Evolutionary conservation across 2,888 invertebrate species (phyloP).

Genomic region (Diaperis boleti): DNA sequence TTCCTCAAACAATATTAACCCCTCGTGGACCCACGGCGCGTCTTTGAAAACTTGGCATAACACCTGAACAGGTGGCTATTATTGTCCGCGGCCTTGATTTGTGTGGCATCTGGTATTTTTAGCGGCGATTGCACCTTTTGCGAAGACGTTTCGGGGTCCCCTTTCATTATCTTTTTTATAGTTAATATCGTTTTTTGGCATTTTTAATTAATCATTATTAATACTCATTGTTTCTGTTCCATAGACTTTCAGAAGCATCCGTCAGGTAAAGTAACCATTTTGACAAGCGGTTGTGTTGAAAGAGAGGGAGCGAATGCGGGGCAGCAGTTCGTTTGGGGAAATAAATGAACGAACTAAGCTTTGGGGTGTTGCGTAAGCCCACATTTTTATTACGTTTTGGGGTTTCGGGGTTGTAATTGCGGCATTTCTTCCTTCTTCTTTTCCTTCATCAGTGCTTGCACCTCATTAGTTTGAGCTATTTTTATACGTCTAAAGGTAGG

Average conservation of each 20-base stretch:
- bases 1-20: not conserved
- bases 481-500: not conserved
- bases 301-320: slow-evolving; percentile 30
- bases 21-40: not conserved
- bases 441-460: not conserved
- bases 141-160: slow-evolving; percentile 24
- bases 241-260: slow-evolving; percentile 57
- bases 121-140: not conserved
- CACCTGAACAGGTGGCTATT: slow-evolving; percentile 27
- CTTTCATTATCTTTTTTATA: not conserved
- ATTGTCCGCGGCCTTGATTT: slow-evolving; percentile 21
- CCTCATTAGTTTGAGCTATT: not conserved
- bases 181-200: slow-evolving; percentile 1
- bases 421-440: not conserved
- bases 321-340: slow-evolving; percentile 6
- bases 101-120: slow-evolving; percentile 9
- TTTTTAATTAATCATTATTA: slow-evolving; percentile 6
- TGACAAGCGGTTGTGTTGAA: slow-evolving; percentile 5
- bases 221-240: slow-evolving; percentile 46
- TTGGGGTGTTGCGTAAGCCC: slow-evolving; percentile 26
- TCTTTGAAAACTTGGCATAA: slow-evolving; percentile 13
- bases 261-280: slow-evolving; percentile 55
- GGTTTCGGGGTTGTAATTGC: not conserved
- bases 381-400: slow-evolving; percentile 15
- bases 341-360: slow-evolving; percentile 19